These are phyloP conservation scores for Phyllostomus discolor DNA, from an alignment of 2,113 vertebrate species.

Conservation along the genomic window DNA sequence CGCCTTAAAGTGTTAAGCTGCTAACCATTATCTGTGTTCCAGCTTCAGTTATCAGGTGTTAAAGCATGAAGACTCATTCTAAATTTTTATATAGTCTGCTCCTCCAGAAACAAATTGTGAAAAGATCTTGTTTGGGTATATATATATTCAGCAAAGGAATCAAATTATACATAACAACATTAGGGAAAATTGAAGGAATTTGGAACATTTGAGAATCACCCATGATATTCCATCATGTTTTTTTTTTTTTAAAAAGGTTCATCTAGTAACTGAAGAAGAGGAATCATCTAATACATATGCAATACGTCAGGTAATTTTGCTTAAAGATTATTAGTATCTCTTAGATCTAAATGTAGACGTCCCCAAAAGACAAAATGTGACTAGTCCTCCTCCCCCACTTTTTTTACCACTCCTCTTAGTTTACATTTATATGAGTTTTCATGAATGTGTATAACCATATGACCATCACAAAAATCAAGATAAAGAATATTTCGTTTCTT, in stretches of 20 bases:
- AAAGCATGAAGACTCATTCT: not conserved
- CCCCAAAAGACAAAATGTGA: not conserved
- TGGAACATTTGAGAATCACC: constrained; percentile 11
- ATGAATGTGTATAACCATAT: not conserved
- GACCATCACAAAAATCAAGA: not conserved
- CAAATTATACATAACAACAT: not conserved
- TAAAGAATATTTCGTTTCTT: not conserved
- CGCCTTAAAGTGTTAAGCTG: not conserved
- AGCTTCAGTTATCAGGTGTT: not conserved
- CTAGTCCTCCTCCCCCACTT: rapidly evolving
- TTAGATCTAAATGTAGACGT: not conserved
- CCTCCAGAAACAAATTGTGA: not conserved
- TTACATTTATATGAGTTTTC: not conserved
- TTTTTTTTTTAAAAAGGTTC: constrained; percentile 71
- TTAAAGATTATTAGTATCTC: not conserved
- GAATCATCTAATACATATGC: constrained; percentile 73
- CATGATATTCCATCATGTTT: constrained; percentile 26
- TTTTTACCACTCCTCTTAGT: not conserved
- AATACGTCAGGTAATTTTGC: constrained; percentile 80
- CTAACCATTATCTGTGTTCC: not conserved
- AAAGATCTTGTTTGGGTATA: not conserved
- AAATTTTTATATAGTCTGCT: not conserved
- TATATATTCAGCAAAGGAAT: not conserved
- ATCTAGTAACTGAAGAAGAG: constrained; percentile 80
- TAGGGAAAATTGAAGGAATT: not conserved